These are phyloP conservation scores for Abscondita cerata DNA, from an alignment of 2,888 invertebrate genomes.

Conservation along the genomic window DNA sequence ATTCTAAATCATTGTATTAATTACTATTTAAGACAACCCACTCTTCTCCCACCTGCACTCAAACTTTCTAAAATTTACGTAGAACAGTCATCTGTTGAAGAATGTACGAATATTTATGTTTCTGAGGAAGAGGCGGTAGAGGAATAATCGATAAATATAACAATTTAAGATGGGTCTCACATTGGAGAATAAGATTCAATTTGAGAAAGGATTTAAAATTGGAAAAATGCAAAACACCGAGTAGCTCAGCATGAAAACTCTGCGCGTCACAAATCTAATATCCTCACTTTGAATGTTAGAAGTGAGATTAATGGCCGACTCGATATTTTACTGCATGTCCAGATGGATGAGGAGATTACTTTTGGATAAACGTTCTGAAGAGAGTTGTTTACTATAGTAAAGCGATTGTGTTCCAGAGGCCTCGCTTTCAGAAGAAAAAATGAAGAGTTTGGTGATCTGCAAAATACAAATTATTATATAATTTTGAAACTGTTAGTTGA, in stretches of 20 bases:
- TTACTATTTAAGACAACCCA: no score
- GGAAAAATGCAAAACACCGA: neutral
- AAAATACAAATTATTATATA: neutral
- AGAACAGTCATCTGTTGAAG: neutral
- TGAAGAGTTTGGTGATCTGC: neutral
- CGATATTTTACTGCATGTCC: neutral
- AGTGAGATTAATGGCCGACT: neutral
- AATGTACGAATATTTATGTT: neutral
- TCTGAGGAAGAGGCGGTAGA: neutral
- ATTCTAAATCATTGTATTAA: no score
- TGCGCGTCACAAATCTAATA: neutral
- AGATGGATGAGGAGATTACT: neutral
- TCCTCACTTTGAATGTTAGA: neutral
- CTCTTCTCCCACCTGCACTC: no score
- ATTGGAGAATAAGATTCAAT: neutral
- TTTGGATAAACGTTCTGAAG: neutral
- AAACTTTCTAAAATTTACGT: no score
- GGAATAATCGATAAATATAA: neutral
- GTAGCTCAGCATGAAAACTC: no score
- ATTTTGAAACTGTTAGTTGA: neutral
- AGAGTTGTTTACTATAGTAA: neutral
- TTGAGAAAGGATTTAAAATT: neutral
- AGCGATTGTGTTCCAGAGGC: neutral
- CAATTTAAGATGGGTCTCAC: neutral
- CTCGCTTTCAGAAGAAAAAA: neutral